phyloP scores from a whole-genome alignment of 1,140 invertebrate species.

The Lasioglossum albipes region DNA sequence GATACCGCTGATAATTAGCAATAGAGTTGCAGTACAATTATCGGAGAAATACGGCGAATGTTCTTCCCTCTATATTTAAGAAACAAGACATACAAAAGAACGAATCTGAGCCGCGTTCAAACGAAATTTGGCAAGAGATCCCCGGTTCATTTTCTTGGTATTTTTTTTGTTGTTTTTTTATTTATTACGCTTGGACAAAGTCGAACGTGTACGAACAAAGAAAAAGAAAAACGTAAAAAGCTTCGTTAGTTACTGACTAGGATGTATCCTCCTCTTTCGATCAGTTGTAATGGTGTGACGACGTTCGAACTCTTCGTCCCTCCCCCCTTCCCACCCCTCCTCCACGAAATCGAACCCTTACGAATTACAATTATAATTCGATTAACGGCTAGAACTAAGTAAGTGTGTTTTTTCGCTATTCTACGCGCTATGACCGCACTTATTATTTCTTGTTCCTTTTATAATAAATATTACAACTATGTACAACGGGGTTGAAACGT shows the following conservation, averaged over 20 bases:
- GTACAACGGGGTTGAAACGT: constrained; percentile 68
- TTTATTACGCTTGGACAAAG: constrained; percentile 21
- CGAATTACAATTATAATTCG: constrained; percentile 49
- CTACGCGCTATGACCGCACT: constrained; percentile 60
- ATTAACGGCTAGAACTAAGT: constrained; percentile 62
- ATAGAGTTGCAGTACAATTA: constrained; percentile 70
- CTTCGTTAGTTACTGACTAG: constrained; percentile 74
- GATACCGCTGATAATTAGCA: constrained; percentile 61
- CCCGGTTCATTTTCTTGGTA: background rate
- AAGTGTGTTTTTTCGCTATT: constrained; percentile 48
- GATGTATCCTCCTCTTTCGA: constrained; percentile 63
- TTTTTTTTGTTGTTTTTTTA: background rate
- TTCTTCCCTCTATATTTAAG: constrained; percentile 39
- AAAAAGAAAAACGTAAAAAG: constrained; percentile 37
- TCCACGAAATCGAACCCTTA: constrained; percentile 43
- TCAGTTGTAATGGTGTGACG: constrained; percentile 44
- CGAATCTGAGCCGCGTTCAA: constrained; percentile 68
- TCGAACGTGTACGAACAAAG: constrained; percentile 62
- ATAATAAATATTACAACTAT: constrained; percentile 80
- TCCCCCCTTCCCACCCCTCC: background rate
- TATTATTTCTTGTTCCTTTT: constrained; percentile 56
- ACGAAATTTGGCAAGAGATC: constrained; percentile 76
- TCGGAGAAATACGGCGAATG: constrained; percentile 67
- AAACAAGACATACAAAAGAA: background rate
- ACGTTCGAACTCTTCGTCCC: constrained; percentile 41